Evolutionary conservation across 2,888 invertebrate genomes (phyloP).

Genomic region (Mycogona germanica): DNA sequence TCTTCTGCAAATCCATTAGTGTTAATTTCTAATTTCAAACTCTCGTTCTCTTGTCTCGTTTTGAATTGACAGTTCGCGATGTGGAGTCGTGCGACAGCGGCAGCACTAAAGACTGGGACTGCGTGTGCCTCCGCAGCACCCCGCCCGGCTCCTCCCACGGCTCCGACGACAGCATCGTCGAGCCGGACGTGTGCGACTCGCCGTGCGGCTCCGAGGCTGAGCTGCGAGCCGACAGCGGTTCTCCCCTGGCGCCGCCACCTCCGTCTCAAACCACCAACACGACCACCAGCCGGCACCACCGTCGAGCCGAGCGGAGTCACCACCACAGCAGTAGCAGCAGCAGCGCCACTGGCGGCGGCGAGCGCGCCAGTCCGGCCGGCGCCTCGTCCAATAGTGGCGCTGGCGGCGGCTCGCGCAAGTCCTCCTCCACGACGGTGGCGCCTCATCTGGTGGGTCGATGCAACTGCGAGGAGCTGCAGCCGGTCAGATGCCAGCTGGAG

Average conservation of each 20-base stretch:
- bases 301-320: too few relatives aligned
- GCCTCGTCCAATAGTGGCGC: neutral
- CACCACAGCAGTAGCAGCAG: neutral
- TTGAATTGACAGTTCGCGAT: neutral
- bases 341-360: neutral
- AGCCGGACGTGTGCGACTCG: conserved; percentile 6
- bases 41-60: neutral
- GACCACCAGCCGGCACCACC: too few relatives aligned
- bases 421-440: neutral
- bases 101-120: neutral
- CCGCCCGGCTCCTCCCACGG: neutral
- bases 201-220: neutral
- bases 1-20: too few relatives aligned
- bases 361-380: neutral
- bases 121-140: neutral
- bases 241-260: too few relatives aligned
- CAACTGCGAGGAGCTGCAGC: neutral
- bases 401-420: neutral
- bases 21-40: too few relatives aligned
- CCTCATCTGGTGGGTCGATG: neutral
- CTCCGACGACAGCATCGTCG: conserved; percentile 1
- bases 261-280: too few relatives aligned
- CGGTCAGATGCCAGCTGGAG: conserved; percentile 3
- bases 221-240: neutral
- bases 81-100: neutral